Evolutionary conservation across 2,797 vertebrate species (phyloP), one percentile per base, ranked within the genome.

Genomic region (Karalla daura): DNA sequence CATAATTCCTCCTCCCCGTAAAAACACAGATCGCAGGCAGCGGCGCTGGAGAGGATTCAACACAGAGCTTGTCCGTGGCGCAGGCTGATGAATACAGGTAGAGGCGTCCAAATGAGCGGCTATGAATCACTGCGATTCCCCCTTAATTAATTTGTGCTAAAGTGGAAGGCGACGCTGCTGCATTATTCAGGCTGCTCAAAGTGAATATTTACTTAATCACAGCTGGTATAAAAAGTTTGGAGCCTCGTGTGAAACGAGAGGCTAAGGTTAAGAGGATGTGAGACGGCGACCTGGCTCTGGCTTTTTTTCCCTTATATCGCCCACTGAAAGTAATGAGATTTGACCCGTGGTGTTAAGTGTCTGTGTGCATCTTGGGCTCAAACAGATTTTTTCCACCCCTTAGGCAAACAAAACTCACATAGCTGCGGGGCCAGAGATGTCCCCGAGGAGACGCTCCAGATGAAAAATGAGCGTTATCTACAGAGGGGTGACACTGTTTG

Each of bases 211-310:
- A 61, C 54, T 76, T 47, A 70, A 70, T 81, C 60, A 43, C 20
- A 39, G 25, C 5, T 40, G n/a, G 37, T 45, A 68, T 67, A 62
- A 78, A 77, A 76, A 47, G 56, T 70, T 71, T 56, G 53, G 58
- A 76, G 63, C 63, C 49, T 58, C 1, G 6, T 25, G 69, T 77
- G 53, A 77, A 86, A 83, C 33, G 30, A 55, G 63, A 79, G 75
- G 76, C 73, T 61, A 70, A 65, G 81, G 76, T 84, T 80, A 84
- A 85, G 70, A 83, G 77, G 64, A 83, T 60, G 66, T 65, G 77
- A 86, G 70, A 71, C 58, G 39, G 58, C 3, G 7, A 33, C 72
- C 76, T 40, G 77, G 43, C 72, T 74, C 59, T 20, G 36, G n/a
- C 39, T 15, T 58, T 67, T 69, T 79, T 83, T n/a, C n/a, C n/a